Evolutionary conservation across 2,113 vertebrate genomes (phyloP).

Genomic region (Arizona elegans): DNA sequence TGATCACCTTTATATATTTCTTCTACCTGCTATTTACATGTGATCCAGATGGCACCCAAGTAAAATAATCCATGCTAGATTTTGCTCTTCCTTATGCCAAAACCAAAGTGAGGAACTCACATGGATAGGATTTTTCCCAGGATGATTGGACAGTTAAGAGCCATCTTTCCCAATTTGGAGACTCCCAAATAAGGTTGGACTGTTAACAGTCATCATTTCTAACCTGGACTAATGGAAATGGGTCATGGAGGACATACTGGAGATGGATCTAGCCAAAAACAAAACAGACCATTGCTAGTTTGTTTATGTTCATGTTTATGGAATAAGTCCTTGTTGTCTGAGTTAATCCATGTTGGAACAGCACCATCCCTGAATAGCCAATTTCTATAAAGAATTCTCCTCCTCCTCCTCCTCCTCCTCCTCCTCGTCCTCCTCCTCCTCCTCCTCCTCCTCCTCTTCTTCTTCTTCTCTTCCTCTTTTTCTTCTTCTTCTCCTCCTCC

Average conservation of each 20-base stretch:
- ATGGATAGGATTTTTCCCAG: background rate
- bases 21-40: background rate
- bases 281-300: background rate
- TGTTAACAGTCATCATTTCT: background rate
- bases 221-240: background rate
- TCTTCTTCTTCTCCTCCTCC: background rate
- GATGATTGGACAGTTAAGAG: background rate
- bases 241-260: background rate
- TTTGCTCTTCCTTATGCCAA: slow-evolving; percentile 9
- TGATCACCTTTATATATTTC: background rate
- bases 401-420: too few relatives aligned
- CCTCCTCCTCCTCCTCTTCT: too few relatives aligned
- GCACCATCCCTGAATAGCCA: background rate
- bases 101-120: background rate
- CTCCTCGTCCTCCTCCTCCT: background rate
- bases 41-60: background rate
- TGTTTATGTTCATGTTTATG: background rate
- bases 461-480: rapidly evolving
- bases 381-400: too few relatives aligned
- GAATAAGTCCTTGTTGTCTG: background rate
- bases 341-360: background rate
- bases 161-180: background rate
- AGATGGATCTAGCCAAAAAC: background rate
- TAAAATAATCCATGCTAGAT: slow-evolving; percentile 22
- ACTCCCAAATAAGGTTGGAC: background rate